Evolutionary conservation across 92 coral and sea anemone genomes (phyloP), one percentile per base, ranked within the genome.

Genomic region (Umimayanthus chanpuru): DNA sequence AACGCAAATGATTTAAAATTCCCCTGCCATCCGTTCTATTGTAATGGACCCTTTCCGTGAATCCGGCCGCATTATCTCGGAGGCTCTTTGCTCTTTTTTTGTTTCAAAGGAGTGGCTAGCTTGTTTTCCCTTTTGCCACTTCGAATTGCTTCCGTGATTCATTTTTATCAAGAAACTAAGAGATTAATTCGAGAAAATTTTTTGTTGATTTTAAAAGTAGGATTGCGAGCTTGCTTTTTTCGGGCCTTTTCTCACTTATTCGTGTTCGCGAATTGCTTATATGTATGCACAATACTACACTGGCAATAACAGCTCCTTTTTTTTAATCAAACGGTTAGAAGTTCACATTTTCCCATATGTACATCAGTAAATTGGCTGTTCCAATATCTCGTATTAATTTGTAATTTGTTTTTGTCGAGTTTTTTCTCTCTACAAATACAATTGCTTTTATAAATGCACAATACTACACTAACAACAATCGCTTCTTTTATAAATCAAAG

Each of bases 21-120:
- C 78, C 43, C 61, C 77, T 32, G 15, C 47, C 26, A 39, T 70
- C 87, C 87, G 79, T 71, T 70, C 65, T 83, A 83, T 83, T 83
- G 65, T 70, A 70, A 71, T 83, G 53, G 5, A 68, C 26, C 32
- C 43, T 16, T 83, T 71, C 87, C 87, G 87, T 55, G 20, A 11
- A 50, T 47, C 30, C 70, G 23, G 71, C 28, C 72, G 20, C 84
- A 29, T 80, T 80, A 80, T 56, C 84, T 55, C 18, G 61, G 67
- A 9, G 77, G 23, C 16, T 83, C 43, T 70, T 67, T 82, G 76
- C 64, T 36, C 23, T 18, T 23, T 28, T 39, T 44, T 15, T 70
- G 36, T 83, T 83, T 43, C 30, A 44, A 18, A 83, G 67, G 87
- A 70, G 77, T 47, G 77, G 78, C 66, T 70, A 70, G 66, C 66